These are phyloP conservation scores for Wiebesia pumilae DNA, from an alignment of 1,140 invertebrate species.

Conservation along the genomic window DNA sequence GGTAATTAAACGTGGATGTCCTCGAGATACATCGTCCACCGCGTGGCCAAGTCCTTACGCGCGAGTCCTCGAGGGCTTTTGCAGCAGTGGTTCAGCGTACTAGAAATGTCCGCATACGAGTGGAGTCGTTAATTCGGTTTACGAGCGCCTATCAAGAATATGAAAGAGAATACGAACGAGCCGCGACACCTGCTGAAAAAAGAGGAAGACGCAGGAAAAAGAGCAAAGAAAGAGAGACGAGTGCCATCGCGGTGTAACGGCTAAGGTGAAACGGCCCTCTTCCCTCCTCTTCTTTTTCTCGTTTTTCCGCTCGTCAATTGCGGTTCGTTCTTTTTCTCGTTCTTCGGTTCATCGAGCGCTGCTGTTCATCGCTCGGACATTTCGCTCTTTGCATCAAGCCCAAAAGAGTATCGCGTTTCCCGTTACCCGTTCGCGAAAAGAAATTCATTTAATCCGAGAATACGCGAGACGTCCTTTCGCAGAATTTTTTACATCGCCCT, in stretches of 20 bases:
- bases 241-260: background rate
- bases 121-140: conserved; percentile 68
- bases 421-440: conserved; percentile 13
- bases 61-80: background rate
- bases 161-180: conserved; percentile 51
- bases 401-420: conserved; percentile 24
- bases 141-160: conserved; percentile 65
- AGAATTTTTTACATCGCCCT: background rate
- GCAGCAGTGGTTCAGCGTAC: background rate
- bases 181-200: conserved; percentile 22
- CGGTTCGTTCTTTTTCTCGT: background rate
- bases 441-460: conserved; percentile 42
- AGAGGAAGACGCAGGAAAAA: background rate
- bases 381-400: background rate
- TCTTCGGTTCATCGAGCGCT: background rate
- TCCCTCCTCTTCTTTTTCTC: background rate
- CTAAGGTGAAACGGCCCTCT: conserved; percentile 16
- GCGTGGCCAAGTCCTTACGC: background rate
- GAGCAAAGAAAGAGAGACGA: background rate
- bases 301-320: background rate
- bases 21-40: background rate
- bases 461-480: background rate
- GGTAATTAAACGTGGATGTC: too few species aligned
- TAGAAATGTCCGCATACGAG: background rate
- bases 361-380: too few species aligned